Evolutionary conservation across 2,888 invertebrate genomes (phyloP).

Genomic region (Isotomurus palustris): DNA sequence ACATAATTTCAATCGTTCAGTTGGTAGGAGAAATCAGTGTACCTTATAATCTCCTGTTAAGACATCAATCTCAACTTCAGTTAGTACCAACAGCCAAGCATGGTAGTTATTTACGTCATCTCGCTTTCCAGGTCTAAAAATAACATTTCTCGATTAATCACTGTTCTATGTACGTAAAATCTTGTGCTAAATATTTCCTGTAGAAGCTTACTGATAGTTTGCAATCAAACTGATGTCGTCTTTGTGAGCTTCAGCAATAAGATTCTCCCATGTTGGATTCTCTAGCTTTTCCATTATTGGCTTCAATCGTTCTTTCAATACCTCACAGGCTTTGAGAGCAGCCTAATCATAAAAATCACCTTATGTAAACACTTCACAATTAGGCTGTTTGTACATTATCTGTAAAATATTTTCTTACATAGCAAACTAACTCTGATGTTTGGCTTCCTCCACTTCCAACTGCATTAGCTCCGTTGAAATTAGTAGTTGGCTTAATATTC

Average conservation of each 20-base stretch:
- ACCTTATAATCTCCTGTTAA: constrained; percentile 59
- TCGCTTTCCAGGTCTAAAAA: constrained; percentile 25
- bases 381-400: constrained; percentile 16
- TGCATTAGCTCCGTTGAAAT: constrained; percentile 48
- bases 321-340: constrained; percentile 49
- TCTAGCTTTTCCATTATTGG: constrained; percentile 48
- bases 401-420: constrained; percentile 37
- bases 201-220: constrained; percentile 29
- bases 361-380: background rate
- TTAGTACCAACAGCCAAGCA: constrained; percentile 49
- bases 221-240: constrained; percentile 14
- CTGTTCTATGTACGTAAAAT: too few relatives aligned
- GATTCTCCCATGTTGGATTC: constrained; percentile 28
- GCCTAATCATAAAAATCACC: constrained; percentile 37
- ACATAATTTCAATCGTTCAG: background rate
- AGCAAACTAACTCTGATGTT: constrained; percentile 49
- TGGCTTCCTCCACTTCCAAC: constrained; percentile 48
- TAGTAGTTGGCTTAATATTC: constrained; percentile 48
- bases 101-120: constrained; percentile 47
- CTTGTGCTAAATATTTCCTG: too few relatives aligned
- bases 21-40: background rate
- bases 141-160: too few relatives aligned
- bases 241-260: constrained; percentile 20
- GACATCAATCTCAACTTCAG: constrained; percentile 64
- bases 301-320: constrained; percentile 48